Conservation (phyloP, 2,797 vertebrate genomes). For the Enteromius treurensis region DNA sequence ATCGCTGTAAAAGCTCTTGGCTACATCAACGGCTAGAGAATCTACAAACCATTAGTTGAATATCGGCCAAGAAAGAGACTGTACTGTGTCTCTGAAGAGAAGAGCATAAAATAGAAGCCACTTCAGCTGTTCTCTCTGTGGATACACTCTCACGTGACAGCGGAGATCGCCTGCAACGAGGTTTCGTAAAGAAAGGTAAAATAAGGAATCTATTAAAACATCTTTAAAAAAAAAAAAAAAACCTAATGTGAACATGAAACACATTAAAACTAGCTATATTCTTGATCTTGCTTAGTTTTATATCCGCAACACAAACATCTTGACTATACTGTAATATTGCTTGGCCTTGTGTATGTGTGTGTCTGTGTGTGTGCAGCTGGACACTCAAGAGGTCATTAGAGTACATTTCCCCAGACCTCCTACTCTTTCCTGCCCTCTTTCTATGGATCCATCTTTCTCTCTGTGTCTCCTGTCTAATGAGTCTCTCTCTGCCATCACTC, state of each 20-base stretch:
- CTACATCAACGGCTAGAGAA: background rate
- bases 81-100: constrained; percentile 3
- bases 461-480: background rate
- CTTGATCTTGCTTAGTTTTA: background rate
- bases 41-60: constrained; percentile 4
- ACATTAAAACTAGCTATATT: background rate
- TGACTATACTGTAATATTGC: background rate
- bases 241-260: background rate
- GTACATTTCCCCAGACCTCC: constrained; percentile 15
- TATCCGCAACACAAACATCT: background rate
- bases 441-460: constrained; percentile 27
- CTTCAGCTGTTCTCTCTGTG: constrained; percentile 15
- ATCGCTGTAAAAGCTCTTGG: background rate
- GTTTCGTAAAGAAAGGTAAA: no score
- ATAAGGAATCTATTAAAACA: background rate
- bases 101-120: constrained; percentile 40
- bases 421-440: constrained; percentile 31
- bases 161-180: no score
- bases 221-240: background rate
- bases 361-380: constrained; percentile 57
- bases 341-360: constrained; percentile 52
- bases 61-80: constrained; percentile 11
- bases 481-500: constrained; percentile 36
- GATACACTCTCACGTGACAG: constrained; percentile 35
- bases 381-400: constrained; percentile 38